Conservation (phyloP, 2,113 vertebrate genomes). For the Odontesthes bonariensis region DNA sequence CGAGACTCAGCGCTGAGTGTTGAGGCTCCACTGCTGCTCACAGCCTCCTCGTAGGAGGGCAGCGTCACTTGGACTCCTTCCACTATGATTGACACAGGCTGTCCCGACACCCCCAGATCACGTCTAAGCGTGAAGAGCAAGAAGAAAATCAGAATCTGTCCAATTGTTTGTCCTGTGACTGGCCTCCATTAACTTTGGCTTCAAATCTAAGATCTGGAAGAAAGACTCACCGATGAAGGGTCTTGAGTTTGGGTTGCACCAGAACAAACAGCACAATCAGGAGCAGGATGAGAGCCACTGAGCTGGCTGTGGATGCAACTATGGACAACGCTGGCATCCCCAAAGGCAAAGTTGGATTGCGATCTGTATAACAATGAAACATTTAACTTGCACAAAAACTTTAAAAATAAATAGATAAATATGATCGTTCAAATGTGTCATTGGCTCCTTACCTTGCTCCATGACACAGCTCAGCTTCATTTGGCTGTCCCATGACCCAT, state of each 20-base stretch:
- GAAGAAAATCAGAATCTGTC: background rate
- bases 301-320: slow-evolving; percentile 96
- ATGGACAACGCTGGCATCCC: slow-evolving; percentile 94
- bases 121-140: slow-evolving; percentile 79
- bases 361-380: slow-evolving; percentile 78
- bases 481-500: slow-evolving; percentile 93
- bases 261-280: slow-evolving; percentile 96
- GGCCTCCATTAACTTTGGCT: background rate
- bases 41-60: slow-evolving; percentile 97
- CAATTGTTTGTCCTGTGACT: background rate
- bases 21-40: slow-evolving; percentile 85
- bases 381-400: background rate
- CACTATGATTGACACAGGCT: slow-evolving; percentile 95
- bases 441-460: slow-evolving; percentile 84
- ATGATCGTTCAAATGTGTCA: background rate
- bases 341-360: slow-evolving; percentile 83
- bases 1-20: slow-evolving; percentile 86
- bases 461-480: slow-evolving; percentile 95
- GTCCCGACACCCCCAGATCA: slow-evolving; percentile 91
- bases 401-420: background rate
- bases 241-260: slow-evolving; percentile 97
- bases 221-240: slow-evolving; percentile 90
- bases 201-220: background rate
- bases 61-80: slow-evolving; percentile 96
- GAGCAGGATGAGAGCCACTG: slow-evolving; percentile 93